phyloP scores from a whole-genome alignment of 2,888 invertebrate species.

The Galerucella pusilla region DNA sequence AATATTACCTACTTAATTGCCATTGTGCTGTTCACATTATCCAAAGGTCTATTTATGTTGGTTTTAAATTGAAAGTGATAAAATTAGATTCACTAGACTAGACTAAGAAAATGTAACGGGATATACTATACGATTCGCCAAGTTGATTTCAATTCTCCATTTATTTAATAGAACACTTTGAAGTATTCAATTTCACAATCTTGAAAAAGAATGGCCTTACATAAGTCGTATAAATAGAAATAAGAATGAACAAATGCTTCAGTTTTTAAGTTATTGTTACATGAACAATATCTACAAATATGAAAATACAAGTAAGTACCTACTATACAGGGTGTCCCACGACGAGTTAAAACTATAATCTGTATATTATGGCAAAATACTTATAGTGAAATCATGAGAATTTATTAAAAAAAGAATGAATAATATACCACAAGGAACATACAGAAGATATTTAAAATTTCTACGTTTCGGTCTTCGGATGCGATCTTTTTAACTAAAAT shows the following conservation, averaged over 20 bases:
- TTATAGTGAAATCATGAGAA: no score
- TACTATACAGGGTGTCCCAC: no score
- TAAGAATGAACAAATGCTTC: neutral
- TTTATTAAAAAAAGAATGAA: no score
- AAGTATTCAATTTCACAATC: neutral
- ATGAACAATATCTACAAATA: neutral
- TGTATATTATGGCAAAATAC: no score
- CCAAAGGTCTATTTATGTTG: no score
- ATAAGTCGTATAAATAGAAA: constrained; percentile 17
- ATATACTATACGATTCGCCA: constrained; percentile 9
- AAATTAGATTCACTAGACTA: neutral
- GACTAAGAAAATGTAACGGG: constrained; percentile 5
- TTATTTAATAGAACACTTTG: constrained; percentile 26
- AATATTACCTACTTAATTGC: neutral
- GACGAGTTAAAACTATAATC: no score
- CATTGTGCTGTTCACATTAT: no score
- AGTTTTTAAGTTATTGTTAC: neutral
- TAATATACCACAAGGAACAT: no score
- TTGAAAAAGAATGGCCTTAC: constrained; percentile 1
- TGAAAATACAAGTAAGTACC: constrained; percentile 18
- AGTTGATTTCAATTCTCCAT: constrained; percentile 18
- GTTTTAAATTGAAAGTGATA: no score
- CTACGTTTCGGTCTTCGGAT: no score
- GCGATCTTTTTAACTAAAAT: no score
- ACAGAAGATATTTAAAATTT: no score